Base-by-base conservation (phyloP, 2,113 vertebrate genomes). In the Antigone vipio region DNA sequence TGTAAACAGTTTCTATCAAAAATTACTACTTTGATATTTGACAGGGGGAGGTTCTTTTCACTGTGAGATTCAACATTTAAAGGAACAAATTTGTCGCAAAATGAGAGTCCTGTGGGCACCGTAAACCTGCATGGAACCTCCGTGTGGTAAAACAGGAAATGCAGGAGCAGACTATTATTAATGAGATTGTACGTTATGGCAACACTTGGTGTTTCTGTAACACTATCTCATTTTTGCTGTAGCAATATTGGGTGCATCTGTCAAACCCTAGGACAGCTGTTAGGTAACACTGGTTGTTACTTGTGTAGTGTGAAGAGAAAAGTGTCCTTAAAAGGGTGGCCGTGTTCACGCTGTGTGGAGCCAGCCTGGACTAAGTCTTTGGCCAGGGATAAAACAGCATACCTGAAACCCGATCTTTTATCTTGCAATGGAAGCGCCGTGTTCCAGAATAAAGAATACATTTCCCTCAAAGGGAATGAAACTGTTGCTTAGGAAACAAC, bases 171-270 rank as follows among this genome's bases (percentile, higher is more conserved):
- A 24, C 47, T 55, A 3, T 59, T 78, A 34, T 9, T 12, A 12
- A 12, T 11, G 86, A 17, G 55, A 19, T 6, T 29, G 49, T 50
- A 29, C 23, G 9, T 53, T 38, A 30, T 4, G 0, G 50, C 24
- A 58, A 84, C 86, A 83, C 63, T 45, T 86, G 95, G 42, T 59
- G 42, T 42, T 83, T 69, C 83, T 80, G 93, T 91, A 95, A 95
- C 80, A 72, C 64, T 76, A 88, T 85, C 95, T 92, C 55, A 15
- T 40, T 73, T 68, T 73, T 47, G 72, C 77, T 63, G 8, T 29
- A 32, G 85, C 76, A 53, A 26, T 32, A 53, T n/a, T 11, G 9
- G 34, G 47, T 78, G 60, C 73, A 63, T 92, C 80, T 95, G 93
- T 84, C 72, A 62, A 88, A 67, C 55, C 73, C 86, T 47, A 0